These are phyloP conservation scores for Atethmia centrago DNA, from an alignment of 2,888 invertebrate species.

Conservation along the genomic window DNA sequence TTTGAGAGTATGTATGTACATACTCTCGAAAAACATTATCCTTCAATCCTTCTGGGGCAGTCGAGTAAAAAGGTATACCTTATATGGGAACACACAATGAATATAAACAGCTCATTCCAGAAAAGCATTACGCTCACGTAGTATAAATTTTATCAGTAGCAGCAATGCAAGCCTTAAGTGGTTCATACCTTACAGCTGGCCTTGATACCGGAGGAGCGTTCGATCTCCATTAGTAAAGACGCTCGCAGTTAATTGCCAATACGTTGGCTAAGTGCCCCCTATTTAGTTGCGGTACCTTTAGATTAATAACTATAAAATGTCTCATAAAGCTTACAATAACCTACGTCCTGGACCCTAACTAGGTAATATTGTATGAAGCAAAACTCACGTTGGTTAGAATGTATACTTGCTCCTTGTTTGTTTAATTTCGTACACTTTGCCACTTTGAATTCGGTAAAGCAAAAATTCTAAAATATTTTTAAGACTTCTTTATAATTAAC, in stretches of 20 bases:
- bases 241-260: slow-evolving; percentile 83
- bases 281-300: slow-evolving; percentile 78
- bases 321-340: slow-evolving; percentile 38
- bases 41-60: too few relatives aligned
- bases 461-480: neutral
- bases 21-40: too few relatives aligned
- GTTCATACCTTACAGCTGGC: slow-evolving; percentile 68
- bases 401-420: neutral
- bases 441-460: neutral
- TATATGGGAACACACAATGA: neutral
- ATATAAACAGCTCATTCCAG: neutral
- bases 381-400: neutral
- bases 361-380: neutral
- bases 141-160: slow-evolving; percentile 25
- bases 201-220: slow-evolving; percentile 68
- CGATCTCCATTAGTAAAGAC: slow-evolving; percentile 81
- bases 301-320: slow-evolving; percentile 68
- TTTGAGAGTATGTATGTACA: too few relatives aligned
- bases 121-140: slow-evolving; percentile 13
- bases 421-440: neutral
- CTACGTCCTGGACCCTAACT: neutral
- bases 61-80: too few relatives aligned
- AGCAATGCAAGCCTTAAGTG: slow-evolving; percentile 54
- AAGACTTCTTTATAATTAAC: neutral
- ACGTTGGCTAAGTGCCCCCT: slow-evolving; percentile 80